Evolutionary conservation across 2,888 invertebrate species (phyloP).

Genomic region (Agrochola circellaris): DNA sequence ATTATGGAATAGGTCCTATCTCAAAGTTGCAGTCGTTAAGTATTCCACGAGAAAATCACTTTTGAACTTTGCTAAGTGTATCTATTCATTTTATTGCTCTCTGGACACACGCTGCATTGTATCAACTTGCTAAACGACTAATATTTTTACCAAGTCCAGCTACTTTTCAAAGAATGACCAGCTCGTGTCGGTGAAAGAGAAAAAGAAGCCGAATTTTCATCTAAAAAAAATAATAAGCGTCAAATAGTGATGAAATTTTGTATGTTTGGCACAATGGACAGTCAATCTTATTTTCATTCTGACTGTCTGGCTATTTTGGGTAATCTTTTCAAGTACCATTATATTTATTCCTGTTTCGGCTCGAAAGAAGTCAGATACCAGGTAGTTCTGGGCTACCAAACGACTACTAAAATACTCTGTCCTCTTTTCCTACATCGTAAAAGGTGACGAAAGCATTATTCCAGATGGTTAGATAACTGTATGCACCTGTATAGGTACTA

Average conservation of each 20-base stretch:
- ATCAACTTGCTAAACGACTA: not conserved
- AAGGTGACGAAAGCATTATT: constrained; percentile 25
- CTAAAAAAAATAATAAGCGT: too few species aligned
- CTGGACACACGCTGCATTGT: not conserved
- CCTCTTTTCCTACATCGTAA: not conserved
- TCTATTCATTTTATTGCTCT: not conserved
- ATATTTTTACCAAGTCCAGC: not conserved
- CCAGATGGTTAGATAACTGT: constrained; percentile 23
- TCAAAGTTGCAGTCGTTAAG: not conserved
- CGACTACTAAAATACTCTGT: constrained; percentile 2
- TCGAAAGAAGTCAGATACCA: too few species aligned
- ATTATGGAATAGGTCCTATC: not conserved
- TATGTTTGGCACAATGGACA: too few species aligned
- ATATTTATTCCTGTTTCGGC: too few species aligned
- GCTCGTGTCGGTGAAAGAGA: too few species aligned
- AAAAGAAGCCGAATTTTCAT: not conserved
- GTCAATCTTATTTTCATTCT: too few species aligned
- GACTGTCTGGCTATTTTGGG: too few species aligned
- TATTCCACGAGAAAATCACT: not conserved
- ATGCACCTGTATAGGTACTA: constrained; percentile 15
- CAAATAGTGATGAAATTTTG: too few species aligned
- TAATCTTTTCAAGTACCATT: too few species aligned
- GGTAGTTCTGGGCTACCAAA: too few species aligned
- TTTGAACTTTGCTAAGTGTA: not conserved
- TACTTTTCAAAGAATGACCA: not conserved